phyloP scores from a whole-genome alignment of 2,888 invertebrate species.

The Drosophila cracens region DNA sequence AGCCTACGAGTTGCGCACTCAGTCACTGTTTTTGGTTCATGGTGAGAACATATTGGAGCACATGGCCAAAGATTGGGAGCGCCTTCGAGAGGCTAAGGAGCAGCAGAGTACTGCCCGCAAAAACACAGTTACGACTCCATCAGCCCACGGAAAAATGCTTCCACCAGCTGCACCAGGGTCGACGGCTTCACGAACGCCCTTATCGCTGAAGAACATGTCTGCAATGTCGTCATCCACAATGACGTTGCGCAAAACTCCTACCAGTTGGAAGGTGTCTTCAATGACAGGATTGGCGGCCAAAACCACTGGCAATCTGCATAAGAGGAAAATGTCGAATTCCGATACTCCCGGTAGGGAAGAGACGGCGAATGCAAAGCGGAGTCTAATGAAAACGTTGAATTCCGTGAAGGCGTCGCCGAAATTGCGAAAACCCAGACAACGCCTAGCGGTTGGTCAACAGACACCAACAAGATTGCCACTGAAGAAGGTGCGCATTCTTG shows the following conservation, averaged over 20 bases:
- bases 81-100: conserved; percentile 84
- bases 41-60: conserved; percentile 88
- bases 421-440: conserved; percentile 29
- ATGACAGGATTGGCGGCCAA: conserved; percentile 34
- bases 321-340: conserved; percentile 62
- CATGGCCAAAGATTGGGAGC: conserved; percentile 88
- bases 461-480: conserved; percentile 63
- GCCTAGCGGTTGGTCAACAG: conserved; percentile 14
- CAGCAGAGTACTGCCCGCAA: conserved; percentile 85
- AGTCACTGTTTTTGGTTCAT: conserved; percentile 87
- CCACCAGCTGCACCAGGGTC: conserved; percentile 45
- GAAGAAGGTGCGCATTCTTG: conserved; percentile 74
- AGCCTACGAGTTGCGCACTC: conserved; percentile 86
- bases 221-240: conserved; percentile 58
- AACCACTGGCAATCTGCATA: conserved; percentile 64
- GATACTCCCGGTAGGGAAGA: conserved; percentile 33
- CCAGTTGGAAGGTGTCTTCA: conserved; percentile 57
- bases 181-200: conserved; percentile 69
- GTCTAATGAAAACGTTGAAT: conserved; percentile 70
- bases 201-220: conserved; percentile 70
- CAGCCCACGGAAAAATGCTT: conserved; percentile 37
- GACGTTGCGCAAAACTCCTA: conserved; percentile 73
- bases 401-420: conserved; percentile 65
- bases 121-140: conserved; percentile 46
- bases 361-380: conserved; percentile 79